Evolutionary conservation across 2,797 vertebrate species (phyloP), one percentile per base, ranked within the genome.

Genomic region (Enteromius mattozi): DNA sequence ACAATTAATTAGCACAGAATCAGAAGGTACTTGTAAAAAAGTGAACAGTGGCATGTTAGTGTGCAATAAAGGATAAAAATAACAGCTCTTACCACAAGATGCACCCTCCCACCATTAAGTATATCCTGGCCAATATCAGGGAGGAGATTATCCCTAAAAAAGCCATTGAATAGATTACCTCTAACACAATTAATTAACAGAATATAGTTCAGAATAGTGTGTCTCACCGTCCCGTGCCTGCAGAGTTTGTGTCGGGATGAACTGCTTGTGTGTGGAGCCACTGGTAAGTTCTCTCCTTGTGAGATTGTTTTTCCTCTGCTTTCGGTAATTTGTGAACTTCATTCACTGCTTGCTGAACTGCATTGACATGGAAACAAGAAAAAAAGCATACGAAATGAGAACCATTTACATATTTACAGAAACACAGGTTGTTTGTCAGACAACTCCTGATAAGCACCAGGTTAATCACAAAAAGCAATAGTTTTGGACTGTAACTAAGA

Each of bases 101-200:
- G 97, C 91, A 97, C 96, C 92, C 88, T 92, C 91, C 96, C 94
- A 89, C 94, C 95, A 37, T 93, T 95, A 91, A 95, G 88, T 86
- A 96, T 63, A 0, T 89, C 94, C 86, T 94, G 92, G 89, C 95
- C 93, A 89, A 99, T 94, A 90, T 96, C 94, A 7, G 97, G 97
- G 88, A 98, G 94, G 92, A 98, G 97, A 89, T 0, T 93, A 83
- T 90, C 90, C 87, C 94, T 96, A 80, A 76, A 84, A 86, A 86
- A 81, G 68, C 0, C 10, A 85, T 30, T 84, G 40, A 89, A 78
- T 63, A 81, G 27, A 71, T 84, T 37, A 87, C 27, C 27, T 77
- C 0, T 86, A 14, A 54, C 68, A 80, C 51, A 70, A 66, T 47
- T 71, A n/a, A n/a, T n/a, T n/a, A n/a, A n/a, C n/a, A 65, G 63